Evolutionary conservation across 2,113 vertebrate genomes (phyloP).

Genomic region (Jacana jacana): DNA sequence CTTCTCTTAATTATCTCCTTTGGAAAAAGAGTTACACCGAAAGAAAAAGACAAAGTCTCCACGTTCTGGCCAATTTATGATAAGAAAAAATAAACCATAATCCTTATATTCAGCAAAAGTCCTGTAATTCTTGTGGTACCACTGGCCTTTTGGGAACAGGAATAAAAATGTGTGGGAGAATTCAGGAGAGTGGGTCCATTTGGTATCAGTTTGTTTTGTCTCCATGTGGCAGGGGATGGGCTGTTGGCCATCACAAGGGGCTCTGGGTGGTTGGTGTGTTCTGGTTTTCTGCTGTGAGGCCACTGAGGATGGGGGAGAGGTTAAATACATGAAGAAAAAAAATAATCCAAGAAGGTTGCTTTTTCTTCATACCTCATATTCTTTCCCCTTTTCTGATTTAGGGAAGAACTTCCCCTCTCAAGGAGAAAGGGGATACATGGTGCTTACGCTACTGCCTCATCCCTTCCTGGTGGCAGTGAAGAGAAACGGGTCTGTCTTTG

Average conservation of each 20-base stretch:
- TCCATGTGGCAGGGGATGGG: not conserved
- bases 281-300: not conserved
- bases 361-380: not conserved
- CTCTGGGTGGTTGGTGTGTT: not conserved
- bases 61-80: not conserved
- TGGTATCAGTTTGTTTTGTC: fast-evolving
- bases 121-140: not conserved
- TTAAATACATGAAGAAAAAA: not conserved
- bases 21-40: not conserved
- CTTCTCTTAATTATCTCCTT: not conserved
- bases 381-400: not conserved
- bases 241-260: not conserved
- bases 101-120: not conserved
- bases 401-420: not conserved
- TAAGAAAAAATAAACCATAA: not conserved
- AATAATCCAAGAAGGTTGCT: not conserved
- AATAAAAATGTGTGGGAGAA: not conserved
- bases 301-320: not conserved
- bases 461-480: not conserved
- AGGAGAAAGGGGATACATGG: not conserved
- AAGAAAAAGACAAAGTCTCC: not conserved
- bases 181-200: too few relatives aligned
- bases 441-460: not conserved
- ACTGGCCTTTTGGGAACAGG: not conserved
- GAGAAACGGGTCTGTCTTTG: not conserved